phyloP scores from a whole-genome alignment of 1,140 invertebrate species.

The Trialeurodes vaporariorum region DNA sequence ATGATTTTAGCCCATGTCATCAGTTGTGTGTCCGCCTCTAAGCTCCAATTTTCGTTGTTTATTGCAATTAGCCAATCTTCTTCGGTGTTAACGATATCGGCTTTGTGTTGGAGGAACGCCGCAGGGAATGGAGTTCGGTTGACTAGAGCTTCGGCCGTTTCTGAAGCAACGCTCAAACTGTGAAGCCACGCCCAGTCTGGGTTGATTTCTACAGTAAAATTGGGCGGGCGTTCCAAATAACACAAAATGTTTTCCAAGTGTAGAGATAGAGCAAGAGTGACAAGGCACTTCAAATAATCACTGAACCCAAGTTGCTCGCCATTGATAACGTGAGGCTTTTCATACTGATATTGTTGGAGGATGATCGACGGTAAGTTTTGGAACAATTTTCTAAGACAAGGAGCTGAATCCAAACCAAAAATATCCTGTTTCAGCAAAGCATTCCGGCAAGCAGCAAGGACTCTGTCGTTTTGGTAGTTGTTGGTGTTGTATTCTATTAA shows the following conservation, averaged over 20 bases:
- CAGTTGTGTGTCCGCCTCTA: constrained; percentile 47
- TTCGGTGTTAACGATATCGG: constrained; percentile 15
- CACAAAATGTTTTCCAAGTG: constrained; percentile 43
- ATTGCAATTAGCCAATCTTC: constrained; percentile 30
- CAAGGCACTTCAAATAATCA: constrained; percentile 45
- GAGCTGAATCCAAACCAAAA: constrained; percentile 41
- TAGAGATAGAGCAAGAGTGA: constrained; percentile 42
- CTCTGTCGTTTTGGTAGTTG: constrained; percentile 35
- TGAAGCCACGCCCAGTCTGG: constrained; percentile 49
- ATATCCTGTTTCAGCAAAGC: constrained; percentile 42
- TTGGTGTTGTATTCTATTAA: constrained; percentile 38
- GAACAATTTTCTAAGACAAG: constrained; percentile 42
- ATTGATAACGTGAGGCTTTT: constrained; percentile 42
- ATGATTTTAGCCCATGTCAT: constrained; percentile 48
- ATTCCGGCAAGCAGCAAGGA: constrained; percentile 40
- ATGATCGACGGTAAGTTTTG: constrained; percentile 40
- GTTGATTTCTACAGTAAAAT: constrained; percentile 30
- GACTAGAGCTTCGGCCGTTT: constrained; percentile 43
- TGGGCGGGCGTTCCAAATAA: constrained; percentile 37
- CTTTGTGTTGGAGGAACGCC: constrained; percentile 31
- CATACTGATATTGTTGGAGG: constrained; percentile 43
- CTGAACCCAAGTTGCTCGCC: constrained; percentile 49
- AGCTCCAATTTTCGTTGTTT: constrained; percentile 41
- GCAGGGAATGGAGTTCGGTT: constrained; percentile 37
- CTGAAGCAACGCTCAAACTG: constrained; percentile 40